A percentile compares a stretch with the other conserved stretches of the same genome.
phyloP scores from a whole-genome alignment of 2,113 vertebrate species.

The Myrmophylax atrothorax region DNA sequence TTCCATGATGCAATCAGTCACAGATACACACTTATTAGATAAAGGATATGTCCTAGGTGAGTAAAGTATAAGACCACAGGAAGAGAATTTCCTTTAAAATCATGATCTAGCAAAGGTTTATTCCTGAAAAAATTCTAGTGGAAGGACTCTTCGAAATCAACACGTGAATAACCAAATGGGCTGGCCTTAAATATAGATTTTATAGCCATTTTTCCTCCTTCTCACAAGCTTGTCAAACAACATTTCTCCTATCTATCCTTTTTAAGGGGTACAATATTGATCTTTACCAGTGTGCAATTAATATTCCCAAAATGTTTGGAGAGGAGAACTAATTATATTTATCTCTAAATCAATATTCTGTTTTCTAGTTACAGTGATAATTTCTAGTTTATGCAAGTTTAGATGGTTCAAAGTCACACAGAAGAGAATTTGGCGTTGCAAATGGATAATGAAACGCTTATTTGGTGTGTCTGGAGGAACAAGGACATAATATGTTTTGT shows the following conservation, averaged over 20 bases:
- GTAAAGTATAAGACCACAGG: background rate
- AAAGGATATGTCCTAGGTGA: background rate
- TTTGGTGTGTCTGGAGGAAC: background rate
- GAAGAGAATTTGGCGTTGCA: background rate
- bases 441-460: background rate
- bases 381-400: background rate
- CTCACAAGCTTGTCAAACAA: background rate
- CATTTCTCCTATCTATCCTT: background rate
- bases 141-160: background rate
- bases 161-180: background rate
- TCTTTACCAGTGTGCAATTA: background rate
- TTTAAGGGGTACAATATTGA: slow-evolving; percentile 17
- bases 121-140: background rate
- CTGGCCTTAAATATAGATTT: background rate
- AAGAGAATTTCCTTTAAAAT: background rate
- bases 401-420: background rate
- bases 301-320: background rate
- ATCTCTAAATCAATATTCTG: slow-evolving; percentile 23
- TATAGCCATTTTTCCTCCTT: background rate
- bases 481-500: background rate
- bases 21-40: background rate
- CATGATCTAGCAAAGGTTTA: background rate
- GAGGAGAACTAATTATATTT: slow-evolving; percentile 15
- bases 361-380: background rate
- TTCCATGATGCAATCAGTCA: background rate